Evolutionary conservation across 2,113 vertebrate species (phyloP).

Genomic region (Sardina pilchardus): DNA sequence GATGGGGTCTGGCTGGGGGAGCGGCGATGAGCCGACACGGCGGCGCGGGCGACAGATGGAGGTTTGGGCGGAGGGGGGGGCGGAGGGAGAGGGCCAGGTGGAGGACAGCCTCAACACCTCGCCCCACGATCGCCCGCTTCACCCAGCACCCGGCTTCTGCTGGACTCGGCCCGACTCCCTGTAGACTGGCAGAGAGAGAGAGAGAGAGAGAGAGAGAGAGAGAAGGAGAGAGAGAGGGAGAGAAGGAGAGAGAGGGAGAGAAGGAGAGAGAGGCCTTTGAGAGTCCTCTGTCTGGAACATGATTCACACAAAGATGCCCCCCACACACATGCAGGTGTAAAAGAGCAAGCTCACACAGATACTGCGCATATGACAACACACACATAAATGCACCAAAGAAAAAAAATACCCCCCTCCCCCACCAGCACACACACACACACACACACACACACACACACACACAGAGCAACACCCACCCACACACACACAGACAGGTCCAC

Average conservation of each 20-base stretch:
- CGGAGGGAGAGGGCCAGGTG: neutral
- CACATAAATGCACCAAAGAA: neutral
- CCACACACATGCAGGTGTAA: neutral
- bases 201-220: neutral
- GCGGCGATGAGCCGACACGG: neutral
- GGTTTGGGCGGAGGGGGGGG: neutral
- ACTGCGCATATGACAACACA: neutral
- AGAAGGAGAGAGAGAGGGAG: neutral
- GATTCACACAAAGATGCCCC: neutral
- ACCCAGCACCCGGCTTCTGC: conserved; percentile 1
- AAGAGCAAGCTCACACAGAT: neutral
- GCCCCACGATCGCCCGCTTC: neutral
- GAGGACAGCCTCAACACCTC: conserved; percentile 15
- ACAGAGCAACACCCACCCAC: neutral
- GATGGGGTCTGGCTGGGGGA: conserved; percentile 18
- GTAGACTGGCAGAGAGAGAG: neutral
- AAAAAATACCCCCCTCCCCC: neutral
- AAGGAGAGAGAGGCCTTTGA: neutral
- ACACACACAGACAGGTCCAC: conserved; percentile 2
- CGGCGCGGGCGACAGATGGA: neutral
- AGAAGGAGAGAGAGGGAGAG: neutral
- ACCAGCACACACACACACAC: conserved; percentile 5
- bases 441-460: conserved; percentile 4
- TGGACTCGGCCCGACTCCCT: neutral
- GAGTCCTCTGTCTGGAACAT: conserved; percentile 1